These are phyloP conservation scores for Scaptodrosophila latifasciaeformis DNA, from an alignment of 2,888 invertebrate genomes.

Conservation along the genomic window DNA sequence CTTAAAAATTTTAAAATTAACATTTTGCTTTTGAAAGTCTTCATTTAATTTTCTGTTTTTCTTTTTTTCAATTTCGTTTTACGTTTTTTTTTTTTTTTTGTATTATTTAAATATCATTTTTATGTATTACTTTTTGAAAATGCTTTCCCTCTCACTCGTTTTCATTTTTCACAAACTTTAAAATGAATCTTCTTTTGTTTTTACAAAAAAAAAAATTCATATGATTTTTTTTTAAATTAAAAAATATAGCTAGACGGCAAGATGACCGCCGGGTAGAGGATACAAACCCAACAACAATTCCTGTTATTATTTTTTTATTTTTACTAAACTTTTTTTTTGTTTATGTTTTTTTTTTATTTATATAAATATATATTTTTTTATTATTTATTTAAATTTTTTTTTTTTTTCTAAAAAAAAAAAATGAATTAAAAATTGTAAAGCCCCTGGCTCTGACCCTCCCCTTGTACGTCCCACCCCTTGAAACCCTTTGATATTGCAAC, in stretches of 20 bases:
- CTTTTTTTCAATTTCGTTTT: no score
- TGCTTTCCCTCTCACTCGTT: slow-evolving; percentile 26
- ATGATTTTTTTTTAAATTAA: background rate
- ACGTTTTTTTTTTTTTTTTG: no score
- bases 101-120: no score
- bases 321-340: slow-evolving; percentile 28
- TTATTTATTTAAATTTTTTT: slow-evolving; percentile 27
- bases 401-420: slow-evolving; percentile 33
- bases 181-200: background rate
- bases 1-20: no score
- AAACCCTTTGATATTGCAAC: slow-evolving; percentile 54
- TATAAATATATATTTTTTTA: slow-evolving; percentile 13
- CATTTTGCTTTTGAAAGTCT: no score
- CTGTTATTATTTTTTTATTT: no score
- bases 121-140: no score
- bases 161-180: slow-evolving; percentile 10
- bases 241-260: background rate
- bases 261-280: background rate
- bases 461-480: slow-evolving; percentile 28
- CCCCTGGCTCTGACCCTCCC: background rate
- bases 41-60: no score
- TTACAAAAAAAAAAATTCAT: background rate
- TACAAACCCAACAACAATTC: slow-evolving; percentile 43
- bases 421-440: slow-evolving; percentile 27
- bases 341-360: background rate